Base-by-base conservation (phyloP, 2,113 vertebrate species). In the Chitala chitala region DNA sequence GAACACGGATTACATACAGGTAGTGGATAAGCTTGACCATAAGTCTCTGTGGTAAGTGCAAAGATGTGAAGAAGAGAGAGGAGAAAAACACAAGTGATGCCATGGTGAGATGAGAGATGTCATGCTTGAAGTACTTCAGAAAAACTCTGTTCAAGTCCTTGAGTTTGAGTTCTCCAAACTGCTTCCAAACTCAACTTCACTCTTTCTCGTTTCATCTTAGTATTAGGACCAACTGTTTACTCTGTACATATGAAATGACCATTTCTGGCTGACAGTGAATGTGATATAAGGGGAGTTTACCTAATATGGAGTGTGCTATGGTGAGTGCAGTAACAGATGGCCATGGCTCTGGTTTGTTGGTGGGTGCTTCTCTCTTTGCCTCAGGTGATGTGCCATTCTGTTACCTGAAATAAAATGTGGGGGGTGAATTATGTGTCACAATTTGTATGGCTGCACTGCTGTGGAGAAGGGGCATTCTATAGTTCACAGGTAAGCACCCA, bases 401-500 rank as follows among this genome's bases (percentile, higher is more conserved):
- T 61, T 44, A 46, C 22, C n/a, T 58, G 13, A 42, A 4, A 10
- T 33, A 44, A 56, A 72, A 22, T 50, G 59, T 54, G 54, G 22
- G 46, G 51, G 48, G 71, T 22, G 7, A 3, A 22, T 50, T 58
- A 59, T 73, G 48, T 51, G 44, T 59, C 56, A 73, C 58, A 63
- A 56, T 8, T 46, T 17, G 8, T 29, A 20, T 20, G 17, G 9
- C 17, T 48, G 44, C 13, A 12, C 36, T 56, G 51, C 17, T 29
- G 71, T 54, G 42, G 55, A 58, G 64, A 53, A 5, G 1, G 54
- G 72, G 5, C 17, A 68, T 44, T 22, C 10, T 29, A 6, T 73
- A 17, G 64, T 44, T 48, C 73, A 50, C 44, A 64, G 22, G 29
- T 78, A 46, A 44, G 68, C 50, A 20, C 15, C 33, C 69, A 42